Evolutionary conservation across 2,797 vertebrate species (phyloP).

Genomic region (Peromyscus melanophrys): DNA sequence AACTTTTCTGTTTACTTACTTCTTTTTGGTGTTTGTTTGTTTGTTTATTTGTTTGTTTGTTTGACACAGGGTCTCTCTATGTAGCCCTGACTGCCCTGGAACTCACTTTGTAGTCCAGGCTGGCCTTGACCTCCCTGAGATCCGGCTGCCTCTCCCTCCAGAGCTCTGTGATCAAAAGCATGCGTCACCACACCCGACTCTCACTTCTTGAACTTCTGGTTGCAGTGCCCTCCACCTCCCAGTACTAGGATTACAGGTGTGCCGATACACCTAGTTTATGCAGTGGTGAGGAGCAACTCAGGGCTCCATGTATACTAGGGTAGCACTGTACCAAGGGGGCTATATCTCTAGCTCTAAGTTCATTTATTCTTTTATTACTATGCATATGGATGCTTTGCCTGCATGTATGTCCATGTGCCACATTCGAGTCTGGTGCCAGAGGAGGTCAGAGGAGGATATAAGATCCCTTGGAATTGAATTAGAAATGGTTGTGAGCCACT

Average conservation of each 20-base stretch:
- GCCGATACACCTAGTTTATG: neutral
- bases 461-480: neutral
- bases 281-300: too few relatives aligned
- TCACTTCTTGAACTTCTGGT: neutral
- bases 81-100: neutral
- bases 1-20: slow-evolving; percentile 12
- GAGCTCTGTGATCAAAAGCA: neutral
- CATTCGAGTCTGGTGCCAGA: neutral
- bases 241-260: neutral
- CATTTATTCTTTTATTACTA: slow-evolving; percentile 40
- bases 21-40: neutral
- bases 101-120: neutral
- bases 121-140: neutral
- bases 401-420: neutral
- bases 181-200: neutral
- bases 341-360: neutral
- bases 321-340: neutral
- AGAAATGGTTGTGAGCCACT: neutral
- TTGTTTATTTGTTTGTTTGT: neutral
- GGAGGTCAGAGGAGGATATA: neutral
- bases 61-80: neutral
- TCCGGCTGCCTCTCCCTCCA: neutral
- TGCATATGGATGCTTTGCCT: neutral
- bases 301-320: neutral
- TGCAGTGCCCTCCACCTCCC: neutral